phyloP scores from a whole-genome alignment of 53 echinoderm and acorn worm species.

The Antedon mediterranea region DNA sequence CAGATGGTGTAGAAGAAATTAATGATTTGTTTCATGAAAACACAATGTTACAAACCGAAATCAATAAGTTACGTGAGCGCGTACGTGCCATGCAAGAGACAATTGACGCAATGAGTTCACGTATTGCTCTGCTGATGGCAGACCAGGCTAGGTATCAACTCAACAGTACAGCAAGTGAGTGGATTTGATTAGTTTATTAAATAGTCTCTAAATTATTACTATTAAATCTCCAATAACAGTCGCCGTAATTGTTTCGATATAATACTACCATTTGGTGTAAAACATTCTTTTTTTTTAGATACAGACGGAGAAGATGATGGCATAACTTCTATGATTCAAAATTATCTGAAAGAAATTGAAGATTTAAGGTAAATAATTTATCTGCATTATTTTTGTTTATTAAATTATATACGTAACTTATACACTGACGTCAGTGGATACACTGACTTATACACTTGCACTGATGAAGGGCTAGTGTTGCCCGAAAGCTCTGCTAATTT shows the following conservation, averaged over 20 bases:
- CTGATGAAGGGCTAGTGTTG: too few relatives aligned
- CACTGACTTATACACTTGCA: too few relatives aligned
- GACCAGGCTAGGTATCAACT: conserved; percentile 51
- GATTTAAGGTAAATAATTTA: conserved; percentile 37
- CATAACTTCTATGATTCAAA: conserved; percentile 64
- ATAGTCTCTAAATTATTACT: too few relatives aligned
- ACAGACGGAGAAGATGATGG: conserved; percentile 38
- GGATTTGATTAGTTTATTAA: too few relatives aligned
- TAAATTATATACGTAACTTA: too few relatives aligned
- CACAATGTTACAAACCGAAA: conserved; percentile 88
- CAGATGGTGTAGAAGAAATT: conserved; percentile 86
- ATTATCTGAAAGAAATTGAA: conserved; percentile 82
- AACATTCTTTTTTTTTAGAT: conserved; percentile 13
- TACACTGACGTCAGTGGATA: too few relatives aligned
- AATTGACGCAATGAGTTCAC: conserved; percentile 65
- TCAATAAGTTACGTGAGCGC: conserved; percentile 43
- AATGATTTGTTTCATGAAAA: conserved; percentile 98
- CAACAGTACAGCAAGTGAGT: neutral
- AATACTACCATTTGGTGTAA: too few relatives aligned
- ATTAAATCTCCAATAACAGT: too few relatives aligned
- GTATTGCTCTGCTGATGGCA: conserved; percentile 60
- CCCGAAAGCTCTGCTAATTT: too few relatives aligned
- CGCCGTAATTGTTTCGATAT: too few relatives aligned
- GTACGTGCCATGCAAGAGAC: conserved; percentile 93
- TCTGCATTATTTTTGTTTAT: too few relatives aligned